A percentile compares a stretch with the other conserved stretches of the same genome.
phyloP scores from a whole-genome alignment of 2,113 vertebrate genomes.

The Calidris pygmaea region DNA sequence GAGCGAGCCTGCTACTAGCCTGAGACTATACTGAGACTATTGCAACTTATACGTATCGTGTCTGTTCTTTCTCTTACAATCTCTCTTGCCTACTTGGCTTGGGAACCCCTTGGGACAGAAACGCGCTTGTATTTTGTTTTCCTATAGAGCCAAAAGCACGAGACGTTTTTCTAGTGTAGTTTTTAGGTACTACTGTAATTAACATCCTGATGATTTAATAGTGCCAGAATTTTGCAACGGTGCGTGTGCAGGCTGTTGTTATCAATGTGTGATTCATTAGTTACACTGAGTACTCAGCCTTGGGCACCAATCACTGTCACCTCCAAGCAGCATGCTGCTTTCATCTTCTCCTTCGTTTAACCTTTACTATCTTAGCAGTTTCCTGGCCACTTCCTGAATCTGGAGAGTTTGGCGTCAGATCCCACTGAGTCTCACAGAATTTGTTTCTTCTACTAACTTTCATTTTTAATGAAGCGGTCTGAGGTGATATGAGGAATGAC shows the following conservation, averaged over 20 bases:
- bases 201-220: background rate
- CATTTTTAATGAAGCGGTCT: constrained; percentile 14
- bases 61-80: background rate
- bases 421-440: background rate
- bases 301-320: background rate
- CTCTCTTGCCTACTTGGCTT: background rate
- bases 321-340: background rate
- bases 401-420: background rate
- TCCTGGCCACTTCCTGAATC: background rate
- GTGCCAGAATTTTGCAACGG: background rate
- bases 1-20: background rate
- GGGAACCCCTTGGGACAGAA: background rate
- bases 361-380: background rate
- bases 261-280: background rate
- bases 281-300: background rate
- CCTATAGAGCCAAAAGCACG: background rate
- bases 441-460: background rate
- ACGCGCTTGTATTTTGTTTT: background rate
- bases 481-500: background rate
- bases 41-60: background rate
- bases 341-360: constrained; percentile 15
- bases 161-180: background rate
- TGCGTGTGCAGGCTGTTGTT: background rate
- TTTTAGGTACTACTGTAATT: background rate
- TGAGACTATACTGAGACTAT: background rate